Evolutionary conservation across 2,113 vertebrate species (phyloP).

Genomic region (Rhinolophus ferrumequinum): DNA sequence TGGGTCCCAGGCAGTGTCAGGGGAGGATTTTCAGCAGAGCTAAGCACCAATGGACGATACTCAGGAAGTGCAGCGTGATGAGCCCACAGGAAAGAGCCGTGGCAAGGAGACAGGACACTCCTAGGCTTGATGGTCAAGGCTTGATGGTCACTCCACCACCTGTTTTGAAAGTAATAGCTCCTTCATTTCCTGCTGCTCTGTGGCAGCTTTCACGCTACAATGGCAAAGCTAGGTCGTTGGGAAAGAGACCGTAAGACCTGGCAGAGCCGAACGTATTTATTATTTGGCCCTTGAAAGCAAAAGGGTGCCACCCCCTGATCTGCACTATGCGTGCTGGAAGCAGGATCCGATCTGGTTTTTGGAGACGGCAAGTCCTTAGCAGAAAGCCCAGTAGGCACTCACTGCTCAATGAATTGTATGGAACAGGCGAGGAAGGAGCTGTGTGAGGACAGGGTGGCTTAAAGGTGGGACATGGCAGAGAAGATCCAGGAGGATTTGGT

Average conservation of each 20-base stretch:
- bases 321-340: background rate
- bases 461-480: background rate
- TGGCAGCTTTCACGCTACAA: background rate
- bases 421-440: background rate
- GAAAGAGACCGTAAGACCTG: background rate
- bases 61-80: no score
- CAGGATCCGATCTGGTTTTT: background rate
- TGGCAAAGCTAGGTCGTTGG: background rate
- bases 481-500: background rate
- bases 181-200: accelerated
- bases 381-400: background rate
- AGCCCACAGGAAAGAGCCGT: background rate
- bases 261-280: background rate
- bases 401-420: no score
- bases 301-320: no score
- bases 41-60: background rate
- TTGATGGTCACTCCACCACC: background rate
- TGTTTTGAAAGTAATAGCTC: background rate
- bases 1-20: background rate
- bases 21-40: background rate
- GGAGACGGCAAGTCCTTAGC: background rate
- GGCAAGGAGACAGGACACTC: background rate
- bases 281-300: background rate
- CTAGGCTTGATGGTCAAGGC: background rate
- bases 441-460: background rate